Evolutionary conservation across 2,888 invertebrate genomes (phyloP), one percentile per base, ranked within the genome.

Genomic region (Drosophila prolongata): DNA sequence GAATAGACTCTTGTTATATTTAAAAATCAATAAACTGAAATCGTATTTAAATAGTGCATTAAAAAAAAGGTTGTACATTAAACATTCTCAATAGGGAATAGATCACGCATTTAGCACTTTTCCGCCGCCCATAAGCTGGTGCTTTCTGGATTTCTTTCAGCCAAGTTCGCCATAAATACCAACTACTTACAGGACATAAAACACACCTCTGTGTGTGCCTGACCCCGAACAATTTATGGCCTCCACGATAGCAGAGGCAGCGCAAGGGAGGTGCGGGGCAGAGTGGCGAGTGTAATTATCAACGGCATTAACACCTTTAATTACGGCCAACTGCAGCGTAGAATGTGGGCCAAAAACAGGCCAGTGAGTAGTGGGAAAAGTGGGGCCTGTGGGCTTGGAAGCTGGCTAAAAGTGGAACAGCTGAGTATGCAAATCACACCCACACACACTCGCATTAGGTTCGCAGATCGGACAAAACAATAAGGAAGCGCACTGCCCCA

Each of bases 291-390:
- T 82, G 87, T 84, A 88, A 86, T 86, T 86, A 86, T 88, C 87
- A 73, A 52, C 75, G 79, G 87, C 84, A 86, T 86, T 88, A 88
- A 86, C 86, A 86, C 86, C 82, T 88, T 88, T 81, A 88, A 86
- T 86, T 87, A 86, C 70, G 61, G 56, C 71, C 58, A 54, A 52
- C 71, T 71, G 65, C 67, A 67, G 62, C 44, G 37, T 62, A 69
- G 54, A 77, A 86, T 79, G 84, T 83, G 87, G 77, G 83, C 70
- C 84, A 80, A 75, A 68, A 64, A 19, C n/a, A 43, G 42, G 27
- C 34, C 10, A 27, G 40, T 19, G 57, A 30, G 37, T 43, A 13
- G 8, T 27, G 24, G 35, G 3, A 49, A 19, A 24, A 27, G 19
- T 34, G 30, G 49, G 47, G n/a, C 44, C 24, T n/a, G 19, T 13